A percentile compares a stretch with the other conserved stretches of the same genome.
These are phyloP conservation scores for Sinonovacula constricta DNA, from an alignment of 1,140 invertebrate species.

Conservation along the genomic window DNA sequence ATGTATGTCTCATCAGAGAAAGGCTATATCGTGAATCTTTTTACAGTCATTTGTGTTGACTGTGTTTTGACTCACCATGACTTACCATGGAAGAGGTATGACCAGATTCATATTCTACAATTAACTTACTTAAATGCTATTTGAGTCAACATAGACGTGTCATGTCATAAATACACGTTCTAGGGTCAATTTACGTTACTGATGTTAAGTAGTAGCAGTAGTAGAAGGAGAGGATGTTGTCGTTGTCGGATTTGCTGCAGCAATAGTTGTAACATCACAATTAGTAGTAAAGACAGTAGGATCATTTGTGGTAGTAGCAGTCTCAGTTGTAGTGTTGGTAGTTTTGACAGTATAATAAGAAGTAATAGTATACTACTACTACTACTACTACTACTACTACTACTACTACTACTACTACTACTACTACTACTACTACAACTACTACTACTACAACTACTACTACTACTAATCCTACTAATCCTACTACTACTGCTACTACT, in stretches of 20 bases:
- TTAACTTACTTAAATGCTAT: no score
- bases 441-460: background rate
- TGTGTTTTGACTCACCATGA: no score
- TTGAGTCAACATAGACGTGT: no score
- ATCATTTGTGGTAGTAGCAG: background rate
- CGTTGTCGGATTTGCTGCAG: constrained; percentile 7
- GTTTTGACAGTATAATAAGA: background rate
- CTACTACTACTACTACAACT: background rate
- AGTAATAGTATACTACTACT: no score
- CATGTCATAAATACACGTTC: no score
- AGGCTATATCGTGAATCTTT: no score
- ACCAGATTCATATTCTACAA: no score
- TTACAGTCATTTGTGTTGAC: no score
- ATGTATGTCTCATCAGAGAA: no score
- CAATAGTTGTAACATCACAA: background rate
- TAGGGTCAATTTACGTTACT: background rate
- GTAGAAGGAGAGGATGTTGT: background rate
- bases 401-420: background rate
- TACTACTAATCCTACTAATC: no score
- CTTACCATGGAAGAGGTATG: no score
- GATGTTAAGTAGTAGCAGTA: background rate
- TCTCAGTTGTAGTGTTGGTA: background rate
- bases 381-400: background rate
- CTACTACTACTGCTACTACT: no score
- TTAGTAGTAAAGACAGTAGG: background rate